Percentiles rank a stretch among this genome's conserved stretches.
Conservation (phyloP, 2,888 invertebrate species). For the Erebia palarica region DNA sequence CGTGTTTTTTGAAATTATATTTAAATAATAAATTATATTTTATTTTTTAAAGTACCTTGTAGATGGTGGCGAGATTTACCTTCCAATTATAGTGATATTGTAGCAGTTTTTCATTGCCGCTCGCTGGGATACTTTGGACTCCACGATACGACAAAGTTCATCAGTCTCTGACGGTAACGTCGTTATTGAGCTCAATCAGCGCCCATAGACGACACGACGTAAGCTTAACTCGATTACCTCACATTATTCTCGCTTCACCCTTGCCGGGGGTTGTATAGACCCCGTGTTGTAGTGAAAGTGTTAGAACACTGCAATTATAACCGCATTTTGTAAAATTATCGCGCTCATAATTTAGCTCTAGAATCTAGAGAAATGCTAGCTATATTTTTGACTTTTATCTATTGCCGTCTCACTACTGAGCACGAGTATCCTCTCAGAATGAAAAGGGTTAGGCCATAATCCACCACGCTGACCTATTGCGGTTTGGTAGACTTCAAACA, state of each 20-base stretch:
- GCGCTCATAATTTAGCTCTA: too few relatives aligned
- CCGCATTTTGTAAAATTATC: background rate
- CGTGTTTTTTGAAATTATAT: too few relatives aligned
- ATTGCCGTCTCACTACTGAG: background rate
- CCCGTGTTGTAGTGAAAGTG: background rate
- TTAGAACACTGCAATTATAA: conserved; percentile 4
- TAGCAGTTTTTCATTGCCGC: conserved; percentile 43
- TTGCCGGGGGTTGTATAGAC: conserved; percentile 30
- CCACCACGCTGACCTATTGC: too few relatives aligned
- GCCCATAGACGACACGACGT: conserved; percentile 72
- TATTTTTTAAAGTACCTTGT: too few relatives aligned
- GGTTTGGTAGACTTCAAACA: too few relatives aligned
- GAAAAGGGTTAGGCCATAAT: too few relatives aligned
- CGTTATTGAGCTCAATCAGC: conserved; percentile 76
- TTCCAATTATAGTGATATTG: too few relatives aligned
- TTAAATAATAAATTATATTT: too few relatives aligned
- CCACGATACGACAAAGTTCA: conserved; percentile 63
- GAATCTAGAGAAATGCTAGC: too few relatives aligned
- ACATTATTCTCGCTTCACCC: conserved; percentile 63
- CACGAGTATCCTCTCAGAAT: too few relatives aligned
- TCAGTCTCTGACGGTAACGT: conserved; percentile 70
- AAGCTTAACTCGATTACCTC: conserved; percentile 69
- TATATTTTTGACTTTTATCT: too few relatives aligned
- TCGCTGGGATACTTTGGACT: conserved; percentile 37
- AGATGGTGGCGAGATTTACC: too few relatives aligned